These are phyloP conservation scores for Marisa cornuarietis DNA, from an alignment of 1,140 invertebrate genomes.

Conservation along the genomic window DNA sequence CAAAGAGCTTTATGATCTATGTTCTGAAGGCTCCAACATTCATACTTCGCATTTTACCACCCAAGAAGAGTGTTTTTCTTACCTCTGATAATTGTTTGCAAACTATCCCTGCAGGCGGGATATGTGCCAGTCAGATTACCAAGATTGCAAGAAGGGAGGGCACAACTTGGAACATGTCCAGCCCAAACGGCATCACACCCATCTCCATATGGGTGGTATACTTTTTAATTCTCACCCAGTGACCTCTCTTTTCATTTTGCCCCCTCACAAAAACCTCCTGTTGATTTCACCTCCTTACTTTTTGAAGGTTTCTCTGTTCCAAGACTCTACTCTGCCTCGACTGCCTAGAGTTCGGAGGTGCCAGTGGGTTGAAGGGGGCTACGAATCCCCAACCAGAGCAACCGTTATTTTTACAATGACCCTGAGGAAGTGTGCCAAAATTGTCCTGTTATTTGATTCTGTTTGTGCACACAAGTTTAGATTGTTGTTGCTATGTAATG, in stretches of 20 bases:
- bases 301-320: too few relatives aligned
- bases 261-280: background rate
- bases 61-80: background rate
- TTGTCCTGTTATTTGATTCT: too few relatives aligned
- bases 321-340: too few relatives aligned
- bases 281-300: too few relatives aligned
- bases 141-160: background rate
- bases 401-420: too few relatives aligned
- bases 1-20: too few relatives aligned
- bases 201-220: background rate
- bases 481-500: too few relatives aligned
- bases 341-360: too few relatives aligned
- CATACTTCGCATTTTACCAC: background rate
- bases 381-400: too few relatives aligned
- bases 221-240: background rate
- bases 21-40: background rate
- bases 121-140: conserved; percentile 2
- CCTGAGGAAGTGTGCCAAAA: too few relatives aligned
- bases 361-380: too few relatives aligned
- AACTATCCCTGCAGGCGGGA: background rate
- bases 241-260: background rate
- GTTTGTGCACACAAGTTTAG: too few relatives aligned
- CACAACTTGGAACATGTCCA: background rate
- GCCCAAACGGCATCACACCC: background rate
- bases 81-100: conserved; percentile 5